These are phyloP conservation scores for Drosophila borborema DNA, from an alignment of 2,888 invertebrate species.

Conservation along the genomic window DNA sequence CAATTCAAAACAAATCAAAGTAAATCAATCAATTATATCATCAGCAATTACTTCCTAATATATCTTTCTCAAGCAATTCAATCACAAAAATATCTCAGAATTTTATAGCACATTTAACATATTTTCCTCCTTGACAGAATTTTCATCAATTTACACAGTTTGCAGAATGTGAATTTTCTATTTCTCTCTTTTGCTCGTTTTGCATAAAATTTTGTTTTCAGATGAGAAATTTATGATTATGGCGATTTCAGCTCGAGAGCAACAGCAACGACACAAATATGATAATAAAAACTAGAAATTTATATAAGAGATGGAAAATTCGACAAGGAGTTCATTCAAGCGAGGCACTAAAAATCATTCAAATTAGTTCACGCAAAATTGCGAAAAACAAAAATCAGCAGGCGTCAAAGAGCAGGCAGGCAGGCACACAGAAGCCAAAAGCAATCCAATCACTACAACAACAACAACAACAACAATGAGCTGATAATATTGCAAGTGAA, in stretches of 20 bases:
- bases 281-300: slow-evolving; percentile 72
- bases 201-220: slow-evolving; percentile 39
- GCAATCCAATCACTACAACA: slow-evolving; percentile 68
- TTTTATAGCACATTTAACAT: slow-evolving; percentile 11
- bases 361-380: slow-evolving; percentile 63
- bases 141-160: slow-evolving; percentile 2
- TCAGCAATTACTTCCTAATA: neutral
- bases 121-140: neutral
- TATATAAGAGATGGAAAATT: slow-evolving; percentile 29
- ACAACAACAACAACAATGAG: slow-evolving; percentile 33
- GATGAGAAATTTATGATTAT: slow-evolving; percentile 60
- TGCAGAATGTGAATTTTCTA: slow-evolving; percentile 16
- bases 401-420: slow-evolving; percentile 3
- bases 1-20: no score
- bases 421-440: slow-evolving; percentile 32
- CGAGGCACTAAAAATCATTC: slow-evolving; percentile 65
- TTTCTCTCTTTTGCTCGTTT: neutral
- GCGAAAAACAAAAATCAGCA: slow-evolving; percentile 57
- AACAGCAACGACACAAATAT: slow-evolving; percentile 53
- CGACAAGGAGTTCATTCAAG: slow-evolving; percentile 33
- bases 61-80: neutral
- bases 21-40: neutral
- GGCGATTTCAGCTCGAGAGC: slow-evolving; percentile 17
- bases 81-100: neutral
- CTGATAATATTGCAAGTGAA: slow-evolving; percentile 71